phyloP scores from a whole-genome alignment of 1,140 invertebrate genomes.

The Zaprionus capensis region DNA sequence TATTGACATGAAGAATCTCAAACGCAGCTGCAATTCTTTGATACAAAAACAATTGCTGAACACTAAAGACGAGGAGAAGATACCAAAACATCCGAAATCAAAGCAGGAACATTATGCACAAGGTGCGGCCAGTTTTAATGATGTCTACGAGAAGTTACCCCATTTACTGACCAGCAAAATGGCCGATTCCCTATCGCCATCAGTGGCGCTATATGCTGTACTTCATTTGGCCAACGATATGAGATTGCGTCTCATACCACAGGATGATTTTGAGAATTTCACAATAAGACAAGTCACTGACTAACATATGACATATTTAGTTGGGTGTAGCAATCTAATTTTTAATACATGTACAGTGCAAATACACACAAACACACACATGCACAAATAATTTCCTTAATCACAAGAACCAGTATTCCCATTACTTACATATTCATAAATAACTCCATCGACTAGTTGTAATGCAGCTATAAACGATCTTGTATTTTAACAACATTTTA shows the following conservation, averaged over 20 bases:
- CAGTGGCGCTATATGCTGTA: slow-evolving; percentile 89
- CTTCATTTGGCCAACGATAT: slow-evolving; percentile 92
- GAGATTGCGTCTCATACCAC: slow-evolving; percentile 70
- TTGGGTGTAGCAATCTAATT: neutral
- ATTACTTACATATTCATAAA: neutral
- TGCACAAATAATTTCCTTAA: slow-evolving; percentile 18
- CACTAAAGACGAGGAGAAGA: slow-evolving; percentile 32
- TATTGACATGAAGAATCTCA: slow-evolving; percentile 90
- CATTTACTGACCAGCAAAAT: slow-evolving; percentile 86
- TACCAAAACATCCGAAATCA: slow-evolving; percentile 52
- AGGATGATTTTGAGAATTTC: slow-evolving; percentile 71
- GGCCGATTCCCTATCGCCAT: slow-evolving; percentile 88
- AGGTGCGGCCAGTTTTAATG: slow-evolving; percentile 81
- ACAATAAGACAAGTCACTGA: slow-evolving; percentile 75
- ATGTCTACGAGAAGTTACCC: slow-evolving; percentile 87
- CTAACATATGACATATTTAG: slow-evolving; percentile 1
- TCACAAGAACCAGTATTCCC: slow-evolving; percentile 48
- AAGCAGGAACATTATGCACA: slow-evolving; percentile 59
- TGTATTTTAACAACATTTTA: neutral
- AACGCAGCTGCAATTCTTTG: slow-evolving; percentile 86
- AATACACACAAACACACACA: neutral
- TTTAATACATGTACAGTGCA: neutral
- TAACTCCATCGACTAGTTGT: slow-evolving; percentile 3
- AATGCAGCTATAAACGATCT: neutral
- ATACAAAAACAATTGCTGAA: slow-evolving; percentile 74